Percentiles rank a stretch among this genome's conserved stretches.
Evolutionary conservation across 2,888 invertebrate genomes (phyloP).

Genomic region (Cataglyphis cursor): DNA sequence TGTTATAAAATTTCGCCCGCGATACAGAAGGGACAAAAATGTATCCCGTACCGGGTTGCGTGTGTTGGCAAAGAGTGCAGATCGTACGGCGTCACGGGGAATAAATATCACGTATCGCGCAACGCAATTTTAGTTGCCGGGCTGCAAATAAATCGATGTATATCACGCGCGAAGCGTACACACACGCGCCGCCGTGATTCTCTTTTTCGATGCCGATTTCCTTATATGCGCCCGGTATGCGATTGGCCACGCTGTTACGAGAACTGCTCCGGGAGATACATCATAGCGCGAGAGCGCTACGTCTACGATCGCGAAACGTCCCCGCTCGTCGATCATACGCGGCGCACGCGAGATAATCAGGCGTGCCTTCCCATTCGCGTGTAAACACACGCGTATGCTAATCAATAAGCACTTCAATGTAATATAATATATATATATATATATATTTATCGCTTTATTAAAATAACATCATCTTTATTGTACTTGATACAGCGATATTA

Average conservation of each 20-base stretch:
- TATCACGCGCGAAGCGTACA: slow-evolving; percentile 27
- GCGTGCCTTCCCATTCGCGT: neutral
- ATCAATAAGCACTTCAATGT: slow-evolving; percentile 12
- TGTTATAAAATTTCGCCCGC: slow-evolving; percentile 16
- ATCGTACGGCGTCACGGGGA: slow-evolving; percentile 14
- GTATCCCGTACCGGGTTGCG: slow-evolving; percentile 11
- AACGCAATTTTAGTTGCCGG: slow-evolving; percentile 40
- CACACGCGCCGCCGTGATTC: slow-evolving; percentile 5
- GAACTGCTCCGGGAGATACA: slow-evolving; percentile 20
- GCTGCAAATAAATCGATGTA: slow-evolving; percentile 30
- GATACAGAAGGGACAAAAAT: slow-evolving; percentile 3
- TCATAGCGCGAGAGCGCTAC: neutral
- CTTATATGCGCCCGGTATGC: slow-evolving; percentile 38
- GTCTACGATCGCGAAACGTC: neutral
- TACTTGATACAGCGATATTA: neutral
- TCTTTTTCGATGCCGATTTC: slow-evolving; percentile 32
- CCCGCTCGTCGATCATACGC: slow-evolving; percentile 21
- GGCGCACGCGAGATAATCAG: slow-evolving; percentile 10
- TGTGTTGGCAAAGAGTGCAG: neutral
- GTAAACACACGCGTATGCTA: slow-evolving; percentile 11
- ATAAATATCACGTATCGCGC: slow-evolving; percentile 38
- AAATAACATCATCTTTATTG: slow-evolving; percentile 12
- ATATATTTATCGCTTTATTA: slow-evolving; percentile 7
- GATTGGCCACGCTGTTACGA: slow-evolving; percentile 44
- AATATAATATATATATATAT: neutral